Percentiles rank a stretch among this genome's conserved stretches.
phyloP scores from a whole-genome alignment of 2,888 invertebrate species.

The Caprella mutica region DNA sequence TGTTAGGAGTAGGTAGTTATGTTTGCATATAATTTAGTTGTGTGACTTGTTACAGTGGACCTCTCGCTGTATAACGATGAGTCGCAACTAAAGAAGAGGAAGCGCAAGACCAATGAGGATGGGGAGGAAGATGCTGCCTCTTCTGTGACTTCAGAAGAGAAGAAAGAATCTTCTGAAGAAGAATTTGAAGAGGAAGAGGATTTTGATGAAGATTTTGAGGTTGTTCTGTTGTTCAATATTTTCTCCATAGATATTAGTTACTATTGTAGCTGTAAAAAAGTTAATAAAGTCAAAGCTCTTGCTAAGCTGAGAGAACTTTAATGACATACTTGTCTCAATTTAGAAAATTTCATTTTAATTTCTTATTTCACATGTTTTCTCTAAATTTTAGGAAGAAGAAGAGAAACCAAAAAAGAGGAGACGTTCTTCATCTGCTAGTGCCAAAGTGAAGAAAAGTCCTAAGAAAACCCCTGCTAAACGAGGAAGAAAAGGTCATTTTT shows the following conservation, averaged over 20 bases:
- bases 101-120: constrained; percentile 20
- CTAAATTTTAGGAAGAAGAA: constrained; percentile 12
- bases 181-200: too few relatives aligned
- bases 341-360: too few relatives aligned
- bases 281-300: too few relatives aligned
- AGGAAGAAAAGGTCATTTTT: constrained; percentile 4
- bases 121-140: constrained; percentile 21
- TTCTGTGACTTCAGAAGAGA: not conserved
- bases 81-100: constrained; percentile 54
- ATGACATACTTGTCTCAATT: too few relatives aligned
- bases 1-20: too few relatives aligned
- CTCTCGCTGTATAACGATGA: constrained; percentile 71
- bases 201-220: too few relatives aligned
- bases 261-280: too few relatives aligned
- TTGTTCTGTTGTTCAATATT: too few relatives aligned
- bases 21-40: too few relatives aligned
- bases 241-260: too few relatives aligned
- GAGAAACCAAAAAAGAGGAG: constrained; percentile 10
- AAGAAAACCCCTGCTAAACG: not conserved
- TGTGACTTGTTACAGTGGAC: constrained; percentile 64
- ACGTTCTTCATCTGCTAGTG: not conserved
- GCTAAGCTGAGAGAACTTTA: too few relatives aligned
- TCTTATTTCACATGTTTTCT: too few relatives aligned
- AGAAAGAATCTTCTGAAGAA: not conserved
- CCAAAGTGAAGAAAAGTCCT: constrained; percentile 1